Base-by-base conservation (phyloP, 2,797 vertebrate species). In the Gila robusta region DNA sequence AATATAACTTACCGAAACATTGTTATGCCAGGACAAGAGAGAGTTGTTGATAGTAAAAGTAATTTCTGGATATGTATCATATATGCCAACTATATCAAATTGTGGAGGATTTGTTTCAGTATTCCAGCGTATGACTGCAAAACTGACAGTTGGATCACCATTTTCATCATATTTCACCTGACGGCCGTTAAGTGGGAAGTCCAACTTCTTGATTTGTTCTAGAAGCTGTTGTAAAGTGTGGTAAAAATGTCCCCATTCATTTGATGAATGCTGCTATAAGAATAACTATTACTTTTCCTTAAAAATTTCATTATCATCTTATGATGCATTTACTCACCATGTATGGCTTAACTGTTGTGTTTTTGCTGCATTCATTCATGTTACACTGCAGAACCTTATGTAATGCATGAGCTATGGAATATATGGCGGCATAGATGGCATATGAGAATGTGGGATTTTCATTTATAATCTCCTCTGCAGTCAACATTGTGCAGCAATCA, bases 341-440 rank as follows among this genome's bases (percentile, higher is more conserved):
- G 91, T 95, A 93, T 3, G 97, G 97, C 23, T 95, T 91, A 39
- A 96, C 83, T 0, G 74, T 89, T 17, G 77, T 86, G 6, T 85
- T 89, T 16, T 71, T 86, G 6, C 88, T 87, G 91, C 97, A 98
- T 1, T 0, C 26, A 14, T 92, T 92, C 0, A 69, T 86, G 79
- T 89, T 80, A 5, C 97, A 98, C 32, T 93, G 91, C 37, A 98
- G 90, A 74, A 93, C 86, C 21, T 90, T 91, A 6, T 98, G 96
- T 66, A 98, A 93, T 39, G 95, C 93, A 0, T 96, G 92, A n/a
- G 97, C 97, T 41, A 96, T 90, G 0, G 96, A 92, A 0, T 98
- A 96, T 5, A 97, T 93, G 0, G 97, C 96, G 0, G 91, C 88
- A 86, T 97, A 97, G 19, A 95, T 91, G 0, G 82, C 91, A 80